Base-by-base conservation (phyloP, 2,888 invertebrate species). In the Aradus depressus region DNA sequence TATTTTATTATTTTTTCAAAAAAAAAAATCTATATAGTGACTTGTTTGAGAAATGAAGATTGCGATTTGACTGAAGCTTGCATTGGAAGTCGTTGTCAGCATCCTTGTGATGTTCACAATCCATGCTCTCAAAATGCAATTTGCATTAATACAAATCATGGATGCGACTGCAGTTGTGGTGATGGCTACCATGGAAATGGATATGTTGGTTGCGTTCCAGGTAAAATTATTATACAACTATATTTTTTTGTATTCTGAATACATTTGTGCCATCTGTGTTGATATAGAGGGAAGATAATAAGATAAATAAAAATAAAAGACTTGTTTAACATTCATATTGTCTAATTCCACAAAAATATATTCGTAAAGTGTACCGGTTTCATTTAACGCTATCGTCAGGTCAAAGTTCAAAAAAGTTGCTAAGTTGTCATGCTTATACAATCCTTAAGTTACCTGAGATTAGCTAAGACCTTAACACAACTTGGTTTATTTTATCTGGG, bases 141-240 rank as follows among this genome's bases (percentile, higher is more conserved):
- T 59, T 91, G 91, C 71, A 79, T 86, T 69, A 89, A 89, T 69
- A 84, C 84, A 47, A 86, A 88, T 63, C 90, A 90, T 65, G 84
- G 81, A 59, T 81, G 85, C 21, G 86, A 87, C 64, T 90, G 90
- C 68, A 84, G 81, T 66, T 90, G 90, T 65, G 75, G 77, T 39
- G 85, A 88, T 68, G 88, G 87, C 58, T 89, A 78, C 68, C 83
- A 86, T 68, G 91, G 91, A 65, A 86, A 89, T 64, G 88, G 87
- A 63, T 84, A 83, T 62, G 75, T 84, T 41, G 81, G 82, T 62
- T 89, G 89, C 64, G 76, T 78, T 59, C 78, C 80, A 75, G 85
- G 88, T 88, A 74, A 19, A 19, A 19, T 28, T n/a, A 28, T 10
- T 8, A 10, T 28, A 10, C 31, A 28, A 28, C 31, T n/a, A n/a